Conservation (phyloP, 2,113 vertebrate genomes). For the Calonectris borealis region DNA sequence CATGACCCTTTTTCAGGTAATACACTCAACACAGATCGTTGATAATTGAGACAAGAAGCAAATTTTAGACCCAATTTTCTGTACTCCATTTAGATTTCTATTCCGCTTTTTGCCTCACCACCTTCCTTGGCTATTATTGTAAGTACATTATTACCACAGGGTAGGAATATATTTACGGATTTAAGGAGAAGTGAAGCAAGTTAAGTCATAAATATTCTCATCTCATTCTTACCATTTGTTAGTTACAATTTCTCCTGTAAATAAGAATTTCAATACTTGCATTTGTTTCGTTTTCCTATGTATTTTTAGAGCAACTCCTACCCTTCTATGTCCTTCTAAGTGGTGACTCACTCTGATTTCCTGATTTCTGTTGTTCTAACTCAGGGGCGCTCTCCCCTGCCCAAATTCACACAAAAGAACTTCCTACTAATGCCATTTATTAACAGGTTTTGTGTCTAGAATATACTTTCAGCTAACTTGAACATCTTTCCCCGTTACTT, state of each 20-base stretch:
- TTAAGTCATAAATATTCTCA: not conserved
- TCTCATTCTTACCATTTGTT: not conserved
- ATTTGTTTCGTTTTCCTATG: not conserved
- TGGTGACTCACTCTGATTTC: not conserved
- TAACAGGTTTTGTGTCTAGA: not conserved
- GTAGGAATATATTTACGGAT: not conserved
- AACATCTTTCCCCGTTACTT: accelerated
- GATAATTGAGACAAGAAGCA: not conserved
- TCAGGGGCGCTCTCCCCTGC: not conserved
- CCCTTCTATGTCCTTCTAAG: not conserved
- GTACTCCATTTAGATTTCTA: not conserved
- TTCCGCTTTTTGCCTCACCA: not conserved
- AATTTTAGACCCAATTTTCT: not conserved
- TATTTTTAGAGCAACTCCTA: conserved; percentile 1
- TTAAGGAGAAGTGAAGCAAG: not conserved
- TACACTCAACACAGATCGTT: not conserved
- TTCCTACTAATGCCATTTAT: not conserved
- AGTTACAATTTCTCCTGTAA: not conserved
- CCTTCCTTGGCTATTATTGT: not conserved
- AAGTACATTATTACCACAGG: not conserved
- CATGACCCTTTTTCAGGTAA: not conserved
- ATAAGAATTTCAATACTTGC: not conserved
- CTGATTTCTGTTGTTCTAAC: not conserved
- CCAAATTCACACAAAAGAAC: not conserved
- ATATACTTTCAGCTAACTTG: not conserved